Conservation (phyloP, 2,888 invertebrate genomes). For the Tenodera sinensis region DNA sequence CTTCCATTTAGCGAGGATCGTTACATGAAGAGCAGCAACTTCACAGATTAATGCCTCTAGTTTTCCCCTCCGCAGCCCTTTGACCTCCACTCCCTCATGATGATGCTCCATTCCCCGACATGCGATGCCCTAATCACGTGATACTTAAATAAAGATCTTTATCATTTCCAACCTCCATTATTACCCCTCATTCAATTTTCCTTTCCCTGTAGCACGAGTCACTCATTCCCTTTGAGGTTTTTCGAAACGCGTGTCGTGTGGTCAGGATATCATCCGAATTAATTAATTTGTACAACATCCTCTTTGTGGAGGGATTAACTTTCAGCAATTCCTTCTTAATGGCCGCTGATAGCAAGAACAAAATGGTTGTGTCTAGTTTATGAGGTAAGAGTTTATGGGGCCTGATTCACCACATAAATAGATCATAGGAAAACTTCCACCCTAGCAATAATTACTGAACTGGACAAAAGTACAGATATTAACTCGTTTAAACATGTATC, state of each 20-base stretch:
- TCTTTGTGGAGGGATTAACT: not conserved
- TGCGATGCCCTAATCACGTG: slow-evolving; percentile 14
- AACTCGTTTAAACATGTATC: no score
- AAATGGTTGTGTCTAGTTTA: not conserved
- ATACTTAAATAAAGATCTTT: slow-evolving; percentile 15
- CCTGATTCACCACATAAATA: no score
- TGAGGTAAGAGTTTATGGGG: no score
- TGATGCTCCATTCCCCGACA: not conserved
- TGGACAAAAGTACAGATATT: no score
- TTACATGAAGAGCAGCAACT: not conserved
- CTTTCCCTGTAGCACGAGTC: not conserved
- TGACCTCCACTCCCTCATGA: not conserved
- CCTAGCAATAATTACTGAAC: no score
- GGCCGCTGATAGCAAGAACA: not conserved
- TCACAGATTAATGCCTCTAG: not conserved
- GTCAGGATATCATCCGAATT: not conserved
- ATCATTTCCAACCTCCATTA: not conserved
- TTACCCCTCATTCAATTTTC: slow-evolving; percentile 14
- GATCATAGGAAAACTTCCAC: no score
- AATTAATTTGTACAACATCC: slow-evolving; percentile 11
- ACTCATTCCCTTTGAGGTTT: not conserved
- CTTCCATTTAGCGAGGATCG: not conserved
- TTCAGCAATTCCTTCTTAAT: not conserved
- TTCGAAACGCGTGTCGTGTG: not conserved
- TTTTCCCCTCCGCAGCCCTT: not conserved